Conservation (phyloP, 2,888 invertebrate species). For the Latrodectus elegans region DNA sequence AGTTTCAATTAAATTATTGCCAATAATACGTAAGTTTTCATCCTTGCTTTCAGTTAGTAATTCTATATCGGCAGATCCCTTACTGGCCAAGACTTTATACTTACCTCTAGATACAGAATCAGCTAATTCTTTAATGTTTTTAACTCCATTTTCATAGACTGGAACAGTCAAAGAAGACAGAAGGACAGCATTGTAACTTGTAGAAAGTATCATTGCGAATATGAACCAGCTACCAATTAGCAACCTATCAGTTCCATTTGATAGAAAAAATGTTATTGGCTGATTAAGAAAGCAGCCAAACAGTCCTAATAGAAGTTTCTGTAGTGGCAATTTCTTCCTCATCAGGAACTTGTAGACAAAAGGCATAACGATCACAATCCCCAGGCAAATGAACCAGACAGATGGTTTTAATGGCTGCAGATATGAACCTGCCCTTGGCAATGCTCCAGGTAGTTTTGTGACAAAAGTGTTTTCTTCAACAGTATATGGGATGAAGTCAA, state of each 20-base stretch:
- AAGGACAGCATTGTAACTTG: slow-evolving; percentile 12
- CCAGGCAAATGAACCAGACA: neutral
- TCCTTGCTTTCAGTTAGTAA: slow-evolving; percentile 6
- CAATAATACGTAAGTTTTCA: neutral
- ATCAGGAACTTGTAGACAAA: slow-evolving; percentile 2
- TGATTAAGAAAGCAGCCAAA: slow-evolving; percentile 13
- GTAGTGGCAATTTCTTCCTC: neutral
- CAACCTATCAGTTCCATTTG: neutral
- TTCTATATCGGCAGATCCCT: slow-evolving; percentile 17
- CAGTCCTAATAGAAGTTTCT: neutral
- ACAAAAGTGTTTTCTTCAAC: slow-evolving; percentile 21
- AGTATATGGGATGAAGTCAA: slow-evolving; percentile 21
- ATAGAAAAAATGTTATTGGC: neutral
- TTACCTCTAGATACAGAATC: neutral
- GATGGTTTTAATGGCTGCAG: neutral
- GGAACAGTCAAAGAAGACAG: slow-evolving; percentile 24
- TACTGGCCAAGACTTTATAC: neutral
- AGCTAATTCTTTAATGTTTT: slow-evolving; percentile 12
- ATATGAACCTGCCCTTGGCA: slow-evolving; percentile 6
- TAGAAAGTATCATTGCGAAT: slow-evolving; percentile 7
- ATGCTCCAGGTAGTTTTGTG: neutral
- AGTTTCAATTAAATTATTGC: neutral
- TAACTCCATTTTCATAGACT: neutral
- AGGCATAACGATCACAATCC: neutral
- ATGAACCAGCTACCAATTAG: slow-evolving; percentile 10